A percentile compares a stretch with the other conserved stretches of the same genome.
Evolutionary conservation across 2,888 invertebrate species (phyloP).

Genomic region (Melanophora roralis): DNA sequence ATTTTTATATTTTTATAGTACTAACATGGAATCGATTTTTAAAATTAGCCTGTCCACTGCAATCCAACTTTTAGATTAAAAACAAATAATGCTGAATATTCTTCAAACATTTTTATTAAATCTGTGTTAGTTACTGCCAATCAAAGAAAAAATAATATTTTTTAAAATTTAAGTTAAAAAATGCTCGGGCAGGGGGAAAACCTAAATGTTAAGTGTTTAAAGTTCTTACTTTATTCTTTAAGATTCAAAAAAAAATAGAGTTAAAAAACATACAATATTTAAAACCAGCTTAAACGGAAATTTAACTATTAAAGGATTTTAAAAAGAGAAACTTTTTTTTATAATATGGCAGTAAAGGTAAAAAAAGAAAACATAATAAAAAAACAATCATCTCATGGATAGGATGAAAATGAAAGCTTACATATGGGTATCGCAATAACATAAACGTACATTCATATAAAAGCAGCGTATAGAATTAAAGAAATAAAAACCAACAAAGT

Average conservation of each 20-base stretch:
- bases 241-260: too few species aligned
- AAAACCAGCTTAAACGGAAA: constrained; percentile 37
- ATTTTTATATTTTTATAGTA: too few species aligned
- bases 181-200: too few species aligned
- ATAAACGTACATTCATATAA: too few species aligned
- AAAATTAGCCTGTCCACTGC: background rate
- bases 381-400: constrained; percentile 55
- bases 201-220: too few species aligned
- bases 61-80: too few species aligned
- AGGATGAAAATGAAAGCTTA: constrained; percentile 41
- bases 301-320: constrained; percentile 54
- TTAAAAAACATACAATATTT: background rate
- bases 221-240: too few species aligned
- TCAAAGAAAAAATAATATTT: too few species aligned
- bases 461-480: background rate
- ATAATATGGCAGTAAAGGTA: constrained; percentile 37
- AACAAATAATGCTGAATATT: background rate
- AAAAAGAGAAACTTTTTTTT: constrained; percentile 53
- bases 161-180: too few species aligned
- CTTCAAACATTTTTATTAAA: too few species aligned
- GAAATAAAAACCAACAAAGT: constrained; percentile 56
- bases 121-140: too few species aligned
- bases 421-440: constrained; percentile 1
- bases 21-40: too few species aligned
- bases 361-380: constrained; percentile 24